A percentile compares a stretch with the other conserved stretches of the same genome.
These are phyloP conservation scores for Ormyrus pomaceus DNA, from an alignment of 2,888 invertebrate species.

Conservation along the genomic window DNA sequence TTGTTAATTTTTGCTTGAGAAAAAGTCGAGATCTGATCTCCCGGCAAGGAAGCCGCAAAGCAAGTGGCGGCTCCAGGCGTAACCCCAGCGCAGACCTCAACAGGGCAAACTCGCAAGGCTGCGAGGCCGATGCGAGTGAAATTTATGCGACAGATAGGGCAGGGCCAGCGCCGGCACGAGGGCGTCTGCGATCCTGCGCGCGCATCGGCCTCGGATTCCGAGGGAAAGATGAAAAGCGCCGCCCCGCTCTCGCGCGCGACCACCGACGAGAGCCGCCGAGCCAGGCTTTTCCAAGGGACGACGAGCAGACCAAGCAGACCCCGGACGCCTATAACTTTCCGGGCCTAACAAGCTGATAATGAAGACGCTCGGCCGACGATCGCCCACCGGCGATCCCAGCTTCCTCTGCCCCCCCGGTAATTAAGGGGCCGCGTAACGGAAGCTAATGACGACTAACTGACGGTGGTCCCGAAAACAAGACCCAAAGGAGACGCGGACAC, in stretches of 20 bases:
- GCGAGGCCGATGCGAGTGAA: background rate
- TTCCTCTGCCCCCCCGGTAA: too few species aligned
- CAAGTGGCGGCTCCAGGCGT: too few species aligned
- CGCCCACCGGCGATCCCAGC: too few species aligned
- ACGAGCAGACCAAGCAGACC: constrained; percentile 52
- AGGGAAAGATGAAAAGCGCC: constrained; percentile 67
- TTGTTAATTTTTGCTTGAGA: too few species aligned
- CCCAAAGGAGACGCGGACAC: constrained; percentile 34
- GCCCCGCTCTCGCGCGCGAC: constrained; percentile 39
- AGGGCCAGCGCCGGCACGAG: background rate
- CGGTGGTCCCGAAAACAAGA: too few species aligned
- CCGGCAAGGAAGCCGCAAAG: too few species aligned
- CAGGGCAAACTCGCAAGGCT: background rate
- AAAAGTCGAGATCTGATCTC: too few species aligned
- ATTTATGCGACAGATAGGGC: constrained; percentile 22
- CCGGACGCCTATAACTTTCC: constrained; percentile 65
- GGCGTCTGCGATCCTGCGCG: constrained; percentile 21
- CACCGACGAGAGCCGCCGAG: too few species aligned
- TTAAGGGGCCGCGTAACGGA: too few species aligned
- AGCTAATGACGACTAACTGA: too few species aligned
- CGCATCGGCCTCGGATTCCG: constrained; percentile 3
- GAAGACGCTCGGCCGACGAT: constrained; percentile 45
- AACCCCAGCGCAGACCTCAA: too few species aligned
- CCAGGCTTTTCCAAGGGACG: background rate
- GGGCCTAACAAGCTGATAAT: constrained; percentile 69